Conservation (phyloP, 2,113 vertebrate species). For the Budorcas taxicolor region DNA sequence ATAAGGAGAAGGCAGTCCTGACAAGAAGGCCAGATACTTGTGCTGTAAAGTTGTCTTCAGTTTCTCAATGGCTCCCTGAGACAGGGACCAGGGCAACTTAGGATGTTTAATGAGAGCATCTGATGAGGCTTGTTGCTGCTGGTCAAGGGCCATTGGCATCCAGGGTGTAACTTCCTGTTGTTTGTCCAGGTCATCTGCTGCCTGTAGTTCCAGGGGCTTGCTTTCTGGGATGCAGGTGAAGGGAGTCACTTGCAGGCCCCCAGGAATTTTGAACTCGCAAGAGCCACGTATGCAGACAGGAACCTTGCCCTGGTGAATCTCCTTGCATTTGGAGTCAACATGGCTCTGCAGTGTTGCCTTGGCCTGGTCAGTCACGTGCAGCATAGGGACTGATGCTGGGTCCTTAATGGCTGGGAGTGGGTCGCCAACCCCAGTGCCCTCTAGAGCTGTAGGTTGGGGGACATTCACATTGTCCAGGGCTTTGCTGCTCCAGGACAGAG, state of each 20-base stretch:
- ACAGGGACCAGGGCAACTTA: neutral
- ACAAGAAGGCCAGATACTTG: conserved; percentile 60
- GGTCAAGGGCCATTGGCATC: neutral
- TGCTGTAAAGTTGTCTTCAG: conserved; percentile 38
- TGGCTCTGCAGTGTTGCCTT: conserved; percentile 24
- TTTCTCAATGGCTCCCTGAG: conserved; percentile 23
- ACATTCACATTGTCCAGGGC: neutral
- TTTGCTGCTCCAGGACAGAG: neutral
- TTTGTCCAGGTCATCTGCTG: neutral
- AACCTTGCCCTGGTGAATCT: conserved; percentile 41
- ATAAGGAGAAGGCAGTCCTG: conserved; percentile 53
- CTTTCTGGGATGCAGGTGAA: neutral
- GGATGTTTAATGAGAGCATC: neutral
- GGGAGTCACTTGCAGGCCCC: neutral
- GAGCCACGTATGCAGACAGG: conserved; percentile 6
- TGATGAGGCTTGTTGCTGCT: neutral
- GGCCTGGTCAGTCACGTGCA: neutral
- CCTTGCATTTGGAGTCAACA: conserved; percentile 32
- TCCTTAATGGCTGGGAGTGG: neutral
- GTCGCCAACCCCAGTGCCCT: neutral
- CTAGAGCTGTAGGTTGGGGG: neutral
- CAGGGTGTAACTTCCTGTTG: neutral
- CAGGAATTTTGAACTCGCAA: neutral
- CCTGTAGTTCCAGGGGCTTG: neutral
- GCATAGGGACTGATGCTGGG: neutral